Evolutionary conservation across 2,797 vertebrate species (phyloP), one percentile per base, ranked within the genome.

Genomic region (Arnoldichthys spilopterus): DNA sequence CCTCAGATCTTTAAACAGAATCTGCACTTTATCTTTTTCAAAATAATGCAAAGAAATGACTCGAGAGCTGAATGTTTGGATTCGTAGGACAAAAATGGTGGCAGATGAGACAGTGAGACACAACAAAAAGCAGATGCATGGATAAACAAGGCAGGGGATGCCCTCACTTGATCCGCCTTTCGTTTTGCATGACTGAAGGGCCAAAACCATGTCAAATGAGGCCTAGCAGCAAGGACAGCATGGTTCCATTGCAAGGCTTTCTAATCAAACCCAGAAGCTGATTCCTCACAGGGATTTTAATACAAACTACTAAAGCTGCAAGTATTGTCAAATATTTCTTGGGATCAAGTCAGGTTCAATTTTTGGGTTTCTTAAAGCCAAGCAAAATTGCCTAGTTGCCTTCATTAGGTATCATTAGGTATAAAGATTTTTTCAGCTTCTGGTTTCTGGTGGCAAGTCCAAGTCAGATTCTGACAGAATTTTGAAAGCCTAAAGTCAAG

Each of bases 91-190:
- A 66, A 66, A 61, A 59, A 71, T 79, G 71, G 73, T 75, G 53
- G 67, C 63, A 78, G 47, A 73, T 30, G 43, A 76, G 67, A 80
- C 58, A 20, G 45, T 47, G 45, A 91, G 90, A 91, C 89, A 88
- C 80, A 92, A 89, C 91, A 90, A 86, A 77, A 85, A 83, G 62
- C 77, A 49, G 3, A 69, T 30, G 61, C 51, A 49, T 53, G 79
- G 76, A 83, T 83, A 88, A 89, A 87, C 79, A 82, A 58, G 58
- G 69, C 63, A 45, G 79, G 80, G 83, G 87, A 87, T 86, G 87
- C 87, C 87, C 84, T 87, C 84, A 89, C 75, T 80, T 86, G 51
- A 54, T 70, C 40, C 77, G 71, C 70, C 2, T 18, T 8, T 18
- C 20, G 85, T 84, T 86, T 67, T 74, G 74, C 87, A 83, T 84